phyloP scores from a whole-genome alignment of 2,113 vertebrate genomes.

The Romanogobio albipinnatus region DNA sequence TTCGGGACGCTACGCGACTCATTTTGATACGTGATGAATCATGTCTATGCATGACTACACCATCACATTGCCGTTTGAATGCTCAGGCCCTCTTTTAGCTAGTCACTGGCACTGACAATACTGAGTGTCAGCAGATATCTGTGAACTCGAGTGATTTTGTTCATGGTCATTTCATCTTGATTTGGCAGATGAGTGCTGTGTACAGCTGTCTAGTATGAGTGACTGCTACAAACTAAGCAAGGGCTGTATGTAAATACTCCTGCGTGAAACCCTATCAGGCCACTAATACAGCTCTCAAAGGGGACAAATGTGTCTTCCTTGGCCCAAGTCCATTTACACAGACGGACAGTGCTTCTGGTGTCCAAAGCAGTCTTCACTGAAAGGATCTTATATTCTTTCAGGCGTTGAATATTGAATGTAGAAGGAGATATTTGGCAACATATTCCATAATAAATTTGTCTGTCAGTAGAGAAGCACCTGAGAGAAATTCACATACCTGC shows the following conservation, averaged over 20 bases:
- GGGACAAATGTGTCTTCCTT: constrained; percentile 40
- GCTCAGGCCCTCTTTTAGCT: constrained; percentile 44
- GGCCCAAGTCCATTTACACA: not conserved
- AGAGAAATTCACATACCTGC: constrained; percentile 2
- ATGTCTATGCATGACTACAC: not conserved
- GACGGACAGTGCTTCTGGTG: constrained; percentile 53
- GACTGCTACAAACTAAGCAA: constrained; percentile 59
- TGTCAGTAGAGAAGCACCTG: constrained; percentile 58
- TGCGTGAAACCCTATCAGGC: constrained; percentile 68
- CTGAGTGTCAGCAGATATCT: constrained; percentile 46
- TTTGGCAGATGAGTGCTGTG: constrained; percentile 47
- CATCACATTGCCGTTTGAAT: constrained; percentile 27
- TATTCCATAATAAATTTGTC: not conserved
- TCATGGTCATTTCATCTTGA: constrained; percentile 40
- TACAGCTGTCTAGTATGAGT: constrained; percentile 43
- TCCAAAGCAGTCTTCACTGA: not conserved
- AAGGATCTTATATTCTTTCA: not conserved
- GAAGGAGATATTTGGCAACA: not conserved
- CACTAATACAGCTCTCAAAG: constrained; percentile 70
- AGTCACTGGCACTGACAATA: constrained; percentile 25
- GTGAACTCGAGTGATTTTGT: constrained; percentile 37
- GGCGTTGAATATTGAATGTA: not conserved
- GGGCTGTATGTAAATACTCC: constrained; percentile 58
- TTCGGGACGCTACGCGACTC: constrained; percentile 2
- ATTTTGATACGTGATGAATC: constrained; percentile 46